Evolutionary conservation across 2,888 invertebrate genomes (phyloP).

Genomic region (Trichopria drosophilae): DNA sequence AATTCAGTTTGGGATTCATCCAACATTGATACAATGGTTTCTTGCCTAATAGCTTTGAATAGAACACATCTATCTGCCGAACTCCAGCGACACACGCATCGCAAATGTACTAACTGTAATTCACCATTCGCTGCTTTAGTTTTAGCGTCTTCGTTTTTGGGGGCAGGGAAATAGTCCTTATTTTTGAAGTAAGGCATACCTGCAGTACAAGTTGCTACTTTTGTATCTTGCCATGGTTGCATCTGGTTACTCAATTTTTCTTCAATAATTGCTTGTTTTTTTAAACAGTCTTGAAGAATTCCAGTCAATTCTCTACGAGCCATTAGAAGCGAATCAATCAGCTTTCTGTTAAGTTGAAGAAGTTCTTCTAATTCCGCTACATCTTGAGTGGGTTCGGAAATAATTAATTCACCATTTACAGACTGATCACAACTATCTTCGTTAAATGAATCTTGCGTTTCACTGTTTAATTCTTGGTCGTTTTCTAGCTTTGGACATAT

Average conservation of each 20-base stretch:
- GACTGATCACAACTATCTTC: background rate
- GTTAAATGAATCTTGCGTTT: constrained; percentile 3
- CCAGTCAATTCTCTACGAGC: constrained; percentile 52
- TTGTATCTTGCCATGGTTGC: constrained; percentile 7
- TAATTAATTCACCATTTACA: constrained; percentile 10
- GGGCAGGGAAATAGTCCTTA: constrained; percentile 61
- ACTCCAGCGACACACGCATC: constrained; percentile 57
- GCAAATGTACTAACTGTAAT: constrained; percentile 46
- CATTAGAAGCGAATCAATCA: constrained; percentile 53
- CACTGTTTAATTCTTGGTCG: constrained; percentile 7
- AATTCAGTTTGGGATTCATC: constrained; percentile 17
- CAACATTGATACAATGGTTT: constrained; percentile 41
- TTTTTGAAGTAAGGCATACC: constrained; percentile 73
- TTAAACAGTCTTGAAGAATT: constrained; percentile 55
- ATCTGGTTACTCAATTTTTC: constrained; percentile 28
- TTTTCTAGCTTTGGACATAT: background rate
- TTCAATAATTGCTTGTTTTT: constrained; percentile 42
- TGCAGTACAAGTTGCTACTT: constrained; percentile 45
- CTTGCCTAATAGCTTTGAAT: constrained; percentile 58
- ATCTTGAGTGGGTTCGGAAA: constrained; percentile 27
- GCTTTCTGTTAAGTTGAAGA: constrained; percentile 56
- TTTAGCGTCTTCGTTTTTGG: constrained; percentile 65
- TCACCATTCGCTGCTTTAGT: constrained; percentile 55
- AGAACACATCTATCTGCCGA: constrained; percentile 64
- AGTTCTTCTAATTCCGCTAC: constrained; percentile 48